phyloP scores from a whole-genome alignment of 2,113 vertebrate genomes.

The Taxidea taxus region DNA sequence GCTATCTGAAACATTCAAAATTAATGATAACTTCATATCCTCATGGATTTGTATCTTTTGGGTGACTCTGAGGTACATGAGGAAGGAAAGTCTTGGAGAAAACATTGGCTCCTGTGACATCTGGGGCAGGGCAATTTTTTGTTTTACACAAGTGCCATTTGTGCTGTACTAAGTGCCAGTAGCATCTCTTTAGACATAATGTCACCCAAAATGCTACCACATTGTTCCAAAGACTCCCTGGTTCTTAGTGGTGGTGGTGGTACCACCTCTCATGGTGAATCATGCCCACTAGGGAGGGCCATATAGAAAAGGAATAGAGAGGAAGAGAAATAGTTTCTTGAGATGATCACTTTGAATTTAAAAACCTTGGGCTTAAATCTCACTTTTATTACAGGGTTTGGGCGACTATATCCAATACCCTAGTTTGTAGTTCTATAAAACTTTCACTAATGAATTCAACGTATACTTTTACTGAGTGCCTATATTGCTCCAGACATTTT shows the following conservation, averaged over 20 bases:
- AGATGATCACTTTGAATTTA: background rate
- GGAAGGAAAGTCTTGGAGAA: background rate
- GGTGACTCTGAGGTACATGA: background rate
- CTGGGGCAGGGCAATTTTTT: background rate
- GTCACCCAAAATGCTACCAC: background rate
- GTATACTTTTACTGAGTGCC: background rate
- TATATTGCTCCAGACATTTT: background rate
- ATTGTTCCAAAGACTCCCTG: background rate
- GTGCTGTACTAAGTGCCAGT: background rate
- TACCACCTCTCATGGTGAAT: background rate
- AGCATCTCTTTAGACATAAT: background rate
- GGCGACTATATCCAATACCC: background rate
- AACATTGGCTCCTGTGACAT: background rate
- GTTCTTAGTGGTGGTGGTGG: accelerated
- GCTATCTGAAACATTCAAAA: background rate
- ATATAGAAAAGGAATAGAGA: background rate
- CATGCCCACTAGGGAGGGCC: background rate
- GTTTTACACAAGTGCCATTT: background rate
- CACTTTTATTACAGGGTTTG: background rate
- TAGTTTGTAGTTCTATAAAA: background rate
- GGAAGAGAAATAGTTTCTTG: background rate
- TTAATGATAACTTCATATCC: background rate
- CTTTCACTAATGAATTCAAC: background rate
- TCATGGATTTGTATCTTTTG: background rate
- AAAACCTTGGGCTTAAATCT: background rate